Evolutionary conservation across 2,888 invertebrate genomes (phyloP).

Genomic region (Drosophila histrio): DNA sequence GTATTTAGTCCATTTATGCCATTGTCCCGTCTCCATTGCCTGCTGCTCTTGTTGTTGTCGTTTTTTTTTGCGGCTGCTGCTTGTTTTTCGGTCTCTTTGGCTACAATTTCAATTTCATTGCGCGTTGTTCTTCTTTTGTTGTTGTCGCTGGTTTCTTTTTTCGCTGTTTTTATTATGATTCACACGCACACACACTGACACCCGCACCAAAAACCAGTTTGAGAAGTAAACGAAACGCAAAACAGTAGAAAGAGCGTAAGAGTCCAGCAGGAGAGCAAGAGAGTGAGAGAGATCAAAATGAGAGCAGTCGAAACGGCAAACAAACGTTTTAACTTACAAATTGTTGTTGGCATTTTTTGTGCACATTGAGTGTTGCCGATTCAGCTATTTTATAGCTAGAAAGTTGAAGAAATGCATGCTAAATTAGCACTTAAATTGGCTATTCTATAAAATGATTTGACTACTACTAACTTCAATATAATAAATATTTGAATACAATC

Average conservation of each 20-base stretch:
- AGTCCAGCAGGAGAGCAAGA: neutral
- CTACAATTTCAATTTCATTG: conserved; percentile 76
- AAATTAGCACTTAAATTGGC: too few species aligned
- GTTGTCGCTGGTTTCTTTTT: conserved; percentile 29
- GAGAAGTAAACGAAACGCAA: conserved; percentile 18
- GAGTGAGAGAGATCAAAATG: neutral
- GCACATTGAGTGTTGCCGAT: neutral
- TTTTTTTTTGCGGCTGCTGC: conserved; percentile 4
- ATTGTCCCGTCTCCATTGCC: conserved; percentile 30
- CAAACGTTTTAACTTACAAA: conserved; percentile 21
- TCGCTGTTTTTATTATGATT: conserved; percentile 68
- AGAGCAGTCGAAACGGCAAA: neutral
- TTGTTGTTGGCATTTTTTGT: conserved; percentile 13
- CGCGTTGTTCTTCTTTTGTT: conserved; percentile 27
- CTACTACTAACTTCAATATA: too few species aligned
- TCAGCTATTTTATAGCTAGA: too few species aligned
- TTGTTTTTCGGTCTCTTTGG: conserved; percentile 40
- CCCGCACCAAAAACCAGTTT: conserved; percentile 77
- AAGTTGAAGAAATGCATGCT: too few species aligned
- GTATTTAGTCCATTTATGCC: conserved; percentile 38
- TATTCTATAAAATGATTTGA: too few species aligned
- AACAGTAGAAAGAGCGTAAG: conserved; percentile 3
- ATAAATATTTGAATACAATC: too few species aligned
- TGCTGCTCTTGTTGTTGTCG: neutral
- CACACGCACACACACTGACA: conserved; percentile 54